Evolutionary conservation across 2,797 vertebrate genomes (phyloP).

Genomic region (Nothura maculosa): DNA sequence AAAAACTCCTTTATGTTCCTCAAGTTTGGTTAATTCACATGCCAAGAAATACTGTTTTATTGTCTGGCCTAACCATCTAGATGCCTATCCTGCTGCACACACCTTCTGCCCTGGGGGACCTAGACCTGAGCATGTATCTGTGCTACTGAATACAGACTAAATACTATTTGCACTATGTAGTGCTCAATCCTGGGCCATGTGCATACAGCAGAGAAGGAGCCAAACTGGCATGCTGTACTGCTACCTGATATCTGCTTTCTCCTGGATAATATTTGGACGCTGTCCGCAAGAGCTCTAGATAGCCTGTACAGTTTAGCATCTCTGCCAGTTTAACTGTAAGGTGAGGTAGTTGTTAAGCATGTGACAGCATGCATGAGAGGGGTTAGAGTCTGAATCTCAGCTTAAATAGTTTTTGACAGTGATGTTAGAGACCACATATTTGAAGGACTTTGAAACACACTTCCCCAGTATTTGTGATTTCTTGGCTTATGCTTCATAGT

Average conservation of each 20-base stretch:
- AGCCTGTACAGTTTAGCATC: rapidly evolving
- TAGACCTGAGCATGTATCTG: background rate
- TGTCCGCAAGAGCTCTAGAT: background rate
- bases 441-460: background rate
- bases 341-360: background rate
- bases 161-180: background rate
- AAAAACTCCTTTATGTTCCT: background rate
- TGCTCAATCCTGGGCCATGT: background rate
- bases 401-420: background rate
- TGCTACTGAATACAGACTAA: background rate
- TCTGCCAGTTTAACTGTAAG: background rate
- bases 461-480: background rate
- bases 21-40: background rate
- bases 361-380: background rate
- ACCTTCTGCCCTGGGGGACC: background rate
- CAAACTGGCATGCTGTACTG: background rate
- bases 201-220: background rate
- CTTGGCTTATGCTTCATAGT: rapidly evolving
- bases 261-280: background rate
- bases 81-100: background rate
- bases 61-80: background rate
- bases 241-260: background rate
- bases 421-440: background rate
- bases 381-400: background rate
- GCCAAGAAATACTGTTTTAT: background rate